These are phyloP conservation scores for Pachyrhynchus sulphureomaculatus DNA, from an alignment of 1,140 invertebrate genomes.

Conservation along the genomic window DNA sequence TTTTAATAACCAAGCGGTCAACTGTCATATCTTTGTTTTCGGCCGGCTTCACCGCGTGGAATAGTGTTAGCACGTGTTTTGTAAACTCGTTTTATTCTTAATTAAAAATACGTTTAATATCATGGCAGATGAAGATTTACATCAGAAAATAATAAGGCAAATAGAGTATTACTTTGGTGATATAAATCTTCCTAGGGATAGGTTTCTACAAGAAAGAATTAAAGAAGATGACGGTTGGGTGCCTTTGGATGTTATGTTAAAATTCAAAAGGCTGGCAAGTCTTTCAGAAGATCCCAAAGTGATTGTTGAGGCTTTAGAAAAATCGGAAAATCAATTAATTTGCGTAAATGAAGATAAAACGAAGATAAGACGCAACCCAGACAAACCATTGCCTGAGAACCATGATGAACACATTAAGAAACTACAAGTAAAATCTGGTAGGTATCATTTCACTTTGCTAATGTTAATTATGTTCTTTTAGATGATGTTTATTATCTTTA, in stretches of 20 bases:
- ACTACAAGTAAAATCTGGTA: conserved; percentile 66
- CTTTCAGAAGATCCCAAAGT: conserved; percentile 68
- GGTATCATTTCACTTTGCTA: conserved; percentile 2
- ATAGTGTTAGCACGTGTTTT: too few species aligned
- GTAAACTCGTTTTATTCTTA: too few species aligned
- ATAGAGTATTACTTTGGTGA: conserved; percentile 76
- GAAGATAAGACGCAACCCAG: conserved; percentile 77
- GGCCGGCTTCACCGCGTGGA: too few species aligned
- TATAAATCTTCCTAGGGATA: conserved; percentile 85
- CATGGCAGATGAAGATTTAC: conserved; percentile 54
- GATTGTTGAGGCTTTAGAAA: conserved; percentile 74
- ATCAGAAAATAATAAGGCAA: conserved; percentile 62
- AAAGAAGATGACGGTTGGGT: conserved; percentile 88
- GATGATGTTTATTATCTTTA: background rate
- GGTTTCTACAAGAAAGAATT: conserved; percentile 83
- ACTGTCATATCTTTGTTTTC: too few species aligned
- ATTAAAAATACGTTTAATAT: too few species aligned
- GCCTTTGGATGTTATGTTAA: conserved; percentile 77
- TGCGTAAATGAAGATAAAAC: conserved; percentile 78
- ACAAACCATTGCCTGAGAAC: conserved; percentile 80
- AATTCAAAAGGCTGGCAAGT: conserved; percentile 82
- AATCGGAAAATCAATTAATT: conserved; percentile 73
- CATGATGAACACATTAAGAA: conserved; percentile 81
- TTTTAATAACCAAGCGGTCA: too few species aligned
- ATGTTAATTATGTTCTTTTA: background rate